Conservation (phyloP, 2,888 invertebrate genomes). For the Lissonota sp. region DNA sequence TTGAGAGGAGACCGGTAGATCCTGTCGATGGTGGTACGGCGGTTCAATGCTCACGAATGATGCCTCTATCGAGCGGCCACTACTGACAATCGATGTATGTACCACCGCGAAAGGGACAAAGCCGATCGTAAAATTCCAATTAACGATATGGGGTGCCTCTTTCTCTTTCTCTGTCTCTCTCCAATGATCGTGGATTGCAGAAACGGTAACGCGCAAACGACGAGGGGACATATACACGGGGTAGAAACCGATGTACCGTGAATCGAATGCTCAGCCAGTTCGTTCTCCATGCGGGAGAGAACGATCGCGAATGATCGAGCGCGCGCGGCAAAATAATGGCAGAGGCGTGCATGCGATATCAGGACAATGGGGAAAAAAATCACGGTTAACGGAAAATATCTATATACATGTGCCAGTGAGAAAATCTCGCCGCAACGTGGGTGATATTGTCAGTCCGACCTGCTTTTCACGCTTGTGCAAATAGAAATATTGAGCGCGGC, state of each 20-base stretch:
- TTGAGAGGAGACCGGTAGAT: neutral
- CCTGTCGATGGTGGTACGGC: conserved; percentile 19
- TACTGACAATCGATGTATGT: conserved; percentile 67
- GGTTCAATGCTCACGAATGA: conserved; percentile 59
- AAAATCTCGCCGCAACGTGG: conserved; percentile 14
- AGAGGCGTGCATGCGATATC: conserved; percentile 55
- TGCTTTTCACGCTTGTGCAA: conserved; percentile 35
- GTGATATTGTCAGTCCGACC: conserved; percentile 30
- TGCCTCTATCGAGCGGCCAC: conserved; percentile 69
- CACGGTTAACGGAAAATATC: conserved; percentile 20
- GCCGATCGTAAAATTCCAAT: conserved; percentile 75
- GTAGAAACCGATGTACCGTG: conserved; percentile 40
- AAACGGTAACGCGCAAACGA: conserved; percentile 23
- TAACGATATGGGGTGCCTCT: conserved; percentile 65
- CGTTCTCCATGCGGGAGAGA: conserved; percentile 41
- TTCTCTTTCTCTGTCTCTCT: conserved; percentile 2
- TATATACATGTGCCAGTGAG: neutral
- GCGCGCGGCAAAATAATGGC: conserved; percentile 48
- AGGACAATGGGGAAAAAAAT: conserved; percentile 47
- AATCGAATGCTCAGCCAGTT: conserved; percentile 11
- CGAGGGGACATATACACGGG: conserved; percentile 26
- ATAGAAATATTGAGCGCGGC: conserved; percentile 21
- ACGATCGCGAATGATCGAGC: conserved; percentile 52
- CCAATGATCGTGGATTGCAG: conserved; percentile 30
- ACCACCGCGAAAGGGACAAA: conserved; percentile 66